Evolutionary conservation across 92 coral and sea anemone species (phyloP), one percentile per base, ranked within the genome.

Genomic region (Phenganax stokvisi): DNA sequence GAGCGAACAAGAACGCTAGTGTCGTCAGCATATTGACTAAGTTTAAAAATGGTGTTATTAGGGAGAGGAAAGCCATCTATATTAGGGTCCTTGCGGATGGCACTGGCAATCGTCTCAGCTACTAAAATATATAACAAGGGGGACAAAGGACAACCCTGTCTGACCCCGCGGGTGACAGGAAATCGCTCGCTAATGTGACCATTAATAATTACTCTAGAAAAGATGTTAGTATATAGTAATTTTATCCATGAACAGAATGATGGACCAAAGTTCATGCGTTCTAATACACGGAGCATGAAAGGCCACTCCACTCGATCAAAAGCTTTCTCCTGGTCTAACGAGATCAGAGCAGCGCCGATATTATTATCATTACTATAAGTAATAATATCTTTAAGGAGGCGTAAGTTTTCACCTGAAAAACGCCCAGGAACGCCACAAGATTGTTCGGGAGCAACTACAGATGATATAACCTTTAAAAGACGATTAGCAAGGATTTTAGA

Each of bases 301-400:
- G 9, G 27, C 92, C 92, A 89, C 12, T 89, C 89, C 0, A 89
- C 89, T 0, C 86, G 56, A 59, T 85, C 87, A 16, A 88, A 82
- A 12, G 91, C 89, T 59, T 86, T 89, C 74, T 86, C 89, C 31
- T 87, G 88, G 17, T 89, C 92, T 0, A 87, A 58, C 0, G 92
- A 84, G 6, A 87, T 58, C 8, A 87, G 28, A 4, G 89, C 90
- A 0, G 59, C 81, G 0, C 81, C 71, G 11, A 74, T 13, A 3
- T 12, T 7, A 0, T 60, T 0, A 11, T 11, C 28, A 12, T 65
- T 69, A 1, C 76, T 37, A 62, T 20, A 75, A 7, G 12, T 15
- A 0, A 79, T 53, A 2, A 80, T 73, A 31, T 80, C 87, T 11
- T 80, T 78, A 0, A 84, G 30, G 0, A 89, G 72, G 20, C 79